Conservation (phyloP, 2,888 invertebrate species). For the Eledona agricola region DNA sequence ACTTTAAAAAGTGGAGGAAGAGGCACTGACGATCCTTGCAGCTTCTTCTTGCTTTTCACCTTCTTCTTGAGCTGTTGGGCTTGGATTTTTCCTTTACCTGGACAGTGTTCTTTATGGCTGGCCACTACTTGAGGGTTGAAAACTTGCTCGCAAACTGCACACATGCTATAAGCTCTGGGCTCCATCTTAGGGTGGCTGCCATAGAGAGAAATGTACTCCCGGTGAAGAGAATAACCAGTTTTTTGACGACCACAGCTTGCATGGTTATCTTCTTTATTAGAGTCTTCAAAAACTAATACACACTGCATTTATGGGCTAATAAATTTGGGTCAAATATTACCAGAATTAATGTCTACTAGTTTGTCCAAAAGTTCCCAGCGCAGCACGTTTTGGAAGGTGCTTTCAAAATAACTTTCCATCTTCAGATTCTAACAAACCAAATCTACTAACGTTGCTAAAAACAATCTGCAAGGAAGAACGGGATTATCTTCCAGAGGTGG, state of each 20-base stretch:
- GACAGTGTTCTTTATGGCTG: constrained; percentile 47
- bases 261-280: constrained; percentile 15
- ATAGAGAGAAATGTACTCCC: constrained; percentile 56
- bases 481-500: constrained; percentile 13
- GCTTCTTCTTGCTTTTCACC: constrained; percentile 53
- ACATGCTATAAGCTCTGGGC: constrained; percentile 53
- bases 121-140: constrained; percentile 50
- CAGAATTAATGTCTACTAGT: constrained; percentile 15
- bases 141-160: constrained; percentile 55
- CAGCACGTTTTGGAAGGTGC: constrained; percentile 19
- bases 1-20: constrained; percentile 55
- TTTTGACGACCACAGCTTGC: constrained; percentile 13
- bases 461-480: constrained; percentile 25
- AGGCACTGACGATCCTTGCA: constrained; percentile 44
- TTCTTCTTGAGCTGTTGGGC: constrained; percentile 52
- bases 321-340: constrained; percentile 5
- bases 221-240: constrained; percentile 53
- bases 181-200: constrained; percentile 59
- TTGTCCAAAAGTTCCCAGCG: constrained; percentile 28
- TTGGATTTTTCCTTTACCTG: constrained; percentile 44
- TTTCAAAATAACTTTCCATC: constrained; percentile 32
- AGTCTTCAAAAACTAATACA: constrained; percentile 11
- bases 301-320: background rate
- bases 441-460: constrained; percentile 28
- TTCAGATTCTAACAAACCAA: constrained; percentile 21